Conservation (phyloP, 1,140 invertebrate genomes). For the Pseudoatta argentina region DNA sequence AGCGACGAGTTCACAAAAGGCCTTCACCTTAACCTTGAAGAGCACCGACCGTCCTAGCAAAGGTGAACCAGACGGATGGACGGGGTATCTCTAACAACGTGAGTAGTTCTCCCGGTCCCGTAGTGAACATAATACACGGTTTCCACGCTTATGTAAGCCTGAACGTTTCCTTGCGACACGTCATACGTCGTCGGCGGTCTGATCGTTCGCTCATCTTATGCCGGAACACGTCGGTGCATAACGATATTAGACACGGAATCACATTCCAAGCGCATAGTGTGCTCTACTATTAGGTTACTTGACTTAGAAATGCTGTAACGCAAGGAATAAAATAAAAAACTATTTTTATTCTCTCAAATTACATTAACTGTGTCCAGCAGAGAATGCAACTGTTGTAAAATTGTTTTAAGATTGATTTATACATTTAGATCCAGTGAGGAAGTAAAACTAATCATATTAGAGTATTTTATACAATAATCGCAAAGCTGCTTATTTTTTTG, state of each 20-base stretch:
- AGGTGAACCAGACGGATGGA: constrained; percentile 80
- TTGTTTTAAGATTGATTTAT: too few relatives aligned
- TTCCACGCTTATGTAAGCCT: constrained; percentile 79
- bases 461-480: too few relatives aligned
- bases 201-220: constrained; percentile 1
- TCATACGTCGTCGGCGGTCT: constrained; percentile 35
- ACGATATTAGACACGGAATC: neutral
- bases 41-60: constrained; percentile 81
- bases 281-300: neutral
- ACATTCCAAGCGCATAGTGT: neutral
- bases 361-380: too few relatives aligned
- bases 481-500: too few relatives aligned
- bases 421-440: too few relatives aligned
- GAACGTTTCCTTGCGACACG: constrained; percentile 55
- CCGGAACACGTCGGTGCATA: neutral
- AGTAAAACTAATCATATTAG: too few relatives aligned
- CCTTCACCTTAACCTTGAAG: constrained; percentile 84
- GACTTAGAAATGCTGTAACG: neutral
- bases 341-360: neutral
- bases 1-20: constrained; percentile 74
- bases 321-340: neutral
- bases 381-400: too few relatives aligned
- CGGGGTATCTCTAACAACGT: constrained; percentile 70
- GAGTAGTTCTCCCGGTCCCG: constrained; percentile 63
- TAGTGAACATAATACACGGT: constrained; percentile 77